Percentiles rank a stretch among this genome's conserved stretches.
Evolutionary conservation across 2,797 vertebrate genomes (phyloP).

Genomic region (Gobio occitaniae): DNA sequence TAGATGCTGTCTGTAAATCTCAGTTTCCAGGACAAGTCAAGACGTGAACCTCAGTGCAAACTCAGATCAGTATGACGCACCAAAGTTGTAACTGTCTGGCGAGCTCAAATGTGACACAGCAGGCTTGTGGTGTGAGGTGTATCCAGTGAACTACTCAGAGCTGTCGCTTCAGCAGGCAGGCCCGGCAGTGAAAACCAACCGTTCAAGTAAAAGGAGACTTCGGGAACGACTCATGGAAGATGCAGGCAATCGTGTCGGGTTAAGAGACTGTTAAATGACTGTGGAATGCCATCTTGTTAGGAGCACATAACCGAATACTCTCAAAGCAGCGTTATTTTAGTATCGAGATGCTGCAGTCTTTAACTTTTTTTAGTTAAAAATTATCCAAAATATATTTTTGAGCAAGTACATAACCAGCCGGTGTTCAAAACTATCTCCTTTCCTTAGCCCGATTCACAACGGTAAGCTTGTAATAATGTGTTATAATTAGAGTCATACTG

Average conservation of each 20-base stretch:
- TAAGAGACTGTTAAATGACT: conserved; percentile 12
- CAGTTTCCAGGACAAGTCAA: background rate
- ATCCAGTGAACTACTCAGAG: background rate
- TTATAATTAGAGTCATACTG: no score
- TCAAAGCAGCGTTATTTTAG: background rate
- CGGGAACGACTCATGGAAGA: background rate
- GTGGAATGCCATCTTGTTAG: background rate
- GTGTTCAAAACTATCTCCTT: no score
- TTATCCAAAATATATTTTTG: no score
- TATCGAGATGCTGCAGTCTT: no score
- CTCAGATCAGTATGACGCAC: background rate
- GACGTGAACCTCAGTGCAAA: background rate
- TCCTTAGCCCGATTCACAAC: no score
- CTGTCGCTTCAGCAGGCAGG: background rate
- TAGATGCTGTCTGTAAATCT: conserved; percentile 7
- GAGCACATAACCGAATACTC: background rate
- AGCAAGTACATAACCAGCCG: no score
- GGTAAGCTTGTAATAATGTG: no score
- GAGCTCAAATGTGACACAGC: conserved; percentile 14
- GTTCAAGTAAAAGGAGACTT: background rate
- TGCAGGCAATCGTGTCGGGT: background rate
- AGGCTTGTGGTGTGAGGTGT: conserved; percentile 11
- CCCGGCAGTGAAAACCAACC: conserved; percentile 10
- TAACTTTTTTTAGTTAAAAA: no score
- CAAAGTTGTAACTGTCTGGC: conserved; percentile 7